Conservation (phyloP, 2,888 invertebrate species). For the Epirrhoe alternata region DNA sequence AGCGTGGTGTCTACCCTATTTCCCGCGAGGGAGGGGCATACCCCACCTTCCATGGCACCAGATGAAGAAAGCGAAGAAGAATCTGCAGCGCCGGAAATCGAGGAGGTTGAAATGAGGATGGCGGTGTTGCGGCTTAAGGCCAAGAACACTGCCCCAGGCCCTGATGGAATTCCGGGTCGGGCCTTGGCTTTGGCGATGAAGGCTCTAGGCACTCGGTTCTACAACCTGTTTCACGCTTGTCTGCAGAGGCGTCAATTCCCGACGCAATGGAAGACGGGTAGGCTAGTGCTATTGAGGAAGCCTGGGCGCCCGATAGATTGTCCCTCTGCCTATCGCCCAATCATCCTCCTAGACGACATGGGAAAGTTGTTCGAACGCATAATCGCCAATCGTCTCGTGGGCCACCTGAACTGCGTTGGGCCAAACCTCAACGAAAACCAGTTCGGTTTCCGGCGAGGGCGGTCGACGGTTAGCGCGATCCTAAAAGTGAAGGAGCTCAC, state of each 20-base stretch:
- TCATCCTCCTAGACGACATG: background rate
- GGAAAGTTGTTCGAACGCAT: background rate
- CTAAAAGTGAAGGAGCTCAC: background rate
- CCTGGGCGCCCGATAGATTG: background rate
- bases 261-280: background rate
- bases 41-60: no score
- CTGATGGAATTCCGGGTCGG: background rate
- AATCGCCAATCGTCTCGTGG: background rate
- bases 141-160: background rate
- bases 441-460: slow-evolving; percentile 7
- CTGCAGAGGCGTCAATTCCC: background rate
- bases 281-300: background rate
- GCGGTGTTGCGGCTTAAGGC: background rate
- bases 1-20: no score
- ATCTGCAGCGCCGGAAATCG: background rate
- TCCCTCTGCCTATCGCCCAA: slow-evolving; percentile 1
- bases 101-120: background rate
- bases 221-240: background rate
- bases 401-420: background rate
- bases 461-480: slow-evolving; percentile 11
- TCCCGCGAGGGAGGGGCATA: no score
- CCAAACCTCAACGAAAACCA: background rate
- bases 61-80: no score
- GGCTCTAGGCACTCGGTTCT: background rate
- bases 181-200: background rate